A percentile compares a stretch with the other conserved stretches of the same genome.
phyloP scores from a whole-genome alignment of 2,888 invertebrate genomes.

The Spisula subtruncata region DNA sequence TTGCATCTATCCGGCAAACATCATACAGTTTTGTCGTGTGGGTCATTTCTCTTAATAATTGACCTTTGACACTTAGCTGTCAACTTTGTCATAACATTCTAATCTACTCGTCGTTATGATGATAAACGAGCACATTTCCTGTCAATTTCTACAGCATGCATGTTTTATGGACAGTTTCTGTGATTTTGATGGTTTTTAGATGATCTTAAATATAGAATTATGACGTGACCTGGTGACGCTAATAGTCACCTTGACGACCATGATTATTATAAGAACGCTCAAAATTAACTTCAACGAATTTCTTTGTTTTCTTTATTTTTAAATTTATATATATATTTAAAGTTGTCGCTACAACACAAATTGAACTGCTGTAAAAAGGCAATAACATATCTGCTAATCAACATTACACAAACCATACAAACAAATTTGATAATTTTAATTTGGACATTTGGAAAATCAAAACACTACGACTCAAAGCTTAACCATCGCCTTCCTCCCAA shows the following conservation, averaged over 20 bases:
- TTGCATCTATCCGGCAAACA: background rate
- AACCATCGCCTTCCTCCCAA: too few relatives aligned
- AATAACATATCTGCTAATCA: too few relatives aligned
- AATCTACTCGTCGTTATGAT: slow-evolving; percentile 46
- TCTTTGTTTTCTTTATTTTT: too few relatives aligned
- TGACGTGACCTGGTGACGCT: background rate
- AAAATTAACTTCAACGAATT: background rate
- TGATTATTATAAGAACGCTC: background rate
- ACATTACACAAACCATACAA: too few relatives aligned
- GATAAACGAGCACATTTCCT: slow-evolving; percentile 56
- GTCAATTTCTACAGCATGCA: slow-evolving; percentile 41
- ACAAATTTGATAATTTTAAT: too few relatives aligned
- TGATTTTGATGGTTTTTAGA: background rate
- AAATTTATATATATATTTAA: too few relatives aligned
- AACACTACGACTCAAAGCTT: too few relatives aligned
- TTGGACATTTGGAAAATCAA: too few relatives aligned
- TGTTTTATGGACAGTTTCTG: slow-evolving; percentile 37
- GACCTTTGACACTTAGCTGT: slow-evolving; percentile 52
- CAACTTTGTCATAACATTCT: slow-evolving; percentile 52
- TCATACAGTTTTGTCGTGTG: background rate
- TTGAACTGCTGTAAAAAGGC: too few relatives aligned
- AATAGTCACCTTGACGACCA: background rate
- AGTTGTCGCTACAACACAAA: too few relatives aligned
- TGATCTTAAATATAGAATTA: background rate
- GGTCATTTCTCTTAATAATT: slow-evolving; percentile 59